Evolutionary conservation across 2,888 invertebrate species (phyloP).

Genomic region (Azorinus chamasolen): DNA sequence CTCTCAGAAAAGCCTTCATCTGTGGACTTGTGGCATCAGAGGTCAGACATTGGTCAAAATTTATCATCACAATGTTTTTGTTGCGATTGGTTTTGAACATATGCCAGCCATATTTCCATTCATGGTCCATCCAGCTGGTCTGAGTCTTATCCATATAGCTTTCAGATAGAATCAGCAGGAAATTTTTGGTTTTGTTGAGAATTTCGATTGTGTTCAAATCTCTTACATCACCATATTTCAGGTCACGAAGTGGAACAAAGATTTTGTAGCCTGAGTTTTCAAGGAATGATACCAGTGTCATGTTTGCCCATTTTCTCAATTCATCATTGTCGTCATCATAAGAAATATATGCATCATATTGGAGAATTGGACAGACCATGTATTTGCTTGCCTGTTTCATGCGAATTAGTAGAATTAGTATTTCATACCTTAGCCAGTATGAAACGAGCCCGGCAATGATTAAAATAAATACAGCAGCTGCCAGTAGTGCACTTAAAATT

Average conservation of each 20-base stretch:
- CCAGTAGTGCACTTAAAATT: not conserved
- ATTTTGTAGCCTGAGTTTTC: conserved; percentile 14
- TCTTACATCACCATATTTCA: conserved; percentile 28
- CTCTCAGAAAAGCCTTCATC: conserved; percentile 40
- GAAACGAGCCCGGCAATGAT: conserved; percentile 1
- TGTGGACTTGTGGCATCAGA: conserved; percentile 37
- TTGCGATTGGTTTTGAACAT: no score
- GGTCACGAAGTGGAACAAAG: conserved; percentile 34
- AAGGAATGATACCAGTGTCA: conserved; percentile 16
- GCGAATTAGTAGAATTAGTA: conserved; percentile 17
- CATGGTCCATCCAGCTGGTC: conserved; percentile 32
- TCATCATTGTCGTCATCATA: conserved; percentile 39
- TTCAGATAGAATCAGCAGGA: conserved; percentile 37
- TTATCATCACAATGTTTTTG: no score
- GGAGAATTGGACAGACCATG: not conserved
- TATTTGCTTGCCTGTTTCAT: conserved; percentile 7
- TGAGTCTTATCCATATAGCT: conserved; percentile 19
- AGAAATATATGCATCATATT: conserved; percentile 42
- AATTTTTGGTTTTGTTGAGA: conserved; percentile 23
- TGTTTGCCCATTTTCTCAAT: conserved; percentile 34
- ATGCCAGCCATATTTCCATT: no score
- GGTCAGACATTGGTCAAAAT: no score
- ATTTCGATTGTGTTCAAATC: conserved; percentile 19
- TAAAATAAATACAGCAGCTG: not conserved
- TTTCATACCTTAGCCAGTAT: conserved; percentile 26